Evolutionary conservation across 2,888 invertebrate species (phyloP), one percentile per base, ranked within the genome.

Genomic region (Lithophane semibrunnea): DNA sequence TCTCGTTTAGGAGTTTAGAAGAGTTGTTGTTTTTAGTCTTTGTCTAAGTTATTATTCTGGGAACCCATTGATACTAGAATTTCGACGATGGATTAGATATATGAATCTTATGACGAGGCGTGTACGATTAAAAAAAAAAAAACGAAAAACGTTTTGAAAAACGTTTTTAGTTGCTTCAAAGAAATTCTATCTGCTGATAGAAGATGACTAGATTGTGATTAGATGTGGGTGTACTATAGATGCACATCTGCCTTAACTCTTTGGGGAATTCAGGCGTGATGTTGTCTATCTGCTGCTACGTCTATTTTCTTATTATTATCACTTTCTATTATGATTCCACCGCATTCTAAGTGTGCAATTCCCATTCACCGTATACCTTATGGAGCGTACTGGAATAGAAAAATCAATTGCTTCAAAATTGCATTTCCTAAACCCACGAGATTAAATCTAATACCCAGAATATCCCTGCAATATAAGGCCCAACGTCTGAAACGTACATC

Each of bases 391-490:
- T 58, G 49, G 44, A 52, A 54, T 60, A 37, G 67, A 68, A 82
- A 77, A 77, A 74, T 85, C 74, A 69, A 77, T 83, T 70, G 83
- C 63, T 56, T 52, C 49, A 49, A 56, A 69, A 82, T 82, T 72
- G 77, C 58, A 85, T 77, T 72, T 69, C 49, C 12, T 66, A 71
- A 77, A 52, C 73, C 65, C 69, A 49, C 49, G 61, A 77, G 77
- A 72, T 83, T 85, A 71, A 77, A 82, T 85, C 58, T 75, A 82
- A 85, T 77, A 74, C 60, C 29, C 18, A 47, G 72, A 74, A 74
- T 75, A 66, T 82, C 37, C 67, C 44, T 44, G 72, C 66, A 82
- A 66, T 60, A 75, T 82, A 85, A 61, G 61, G 73, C 61, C 21
- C 47, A 24, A 52, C 44, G 72, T 60, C 37, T 63, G 37, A 37